phyloP scores from a whole-genome alignment of 2,797 vertebrate species.

The Sebastes hopkinsi region DNA sequence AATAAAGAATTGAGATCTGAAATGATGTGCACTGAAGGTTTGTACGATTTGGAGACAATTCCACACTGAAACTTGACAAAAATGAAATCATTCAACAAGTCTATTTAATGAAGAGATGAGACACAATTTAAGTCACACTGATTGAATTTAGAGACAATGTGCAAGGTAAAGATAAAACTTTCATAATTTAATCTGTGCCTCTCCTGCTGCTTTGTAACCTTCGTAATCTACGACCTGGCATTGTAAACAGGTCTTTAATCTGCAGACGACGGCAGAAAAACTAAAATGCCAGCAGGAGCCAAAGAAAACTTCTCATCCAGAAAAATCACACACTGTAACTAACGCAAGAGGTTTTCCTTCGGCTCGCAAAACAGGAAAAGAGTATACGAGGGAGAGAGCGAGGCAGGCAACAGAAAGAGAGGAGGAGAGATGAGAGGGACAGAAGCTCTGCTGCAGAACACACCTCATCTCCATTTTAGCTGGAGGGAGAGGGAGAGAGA shows the following conservation, averaged over 20 bases:
- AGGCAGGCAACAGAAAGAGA: constrained; percentile 55
- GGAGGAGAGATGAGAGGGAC: constrained; percentile 62
- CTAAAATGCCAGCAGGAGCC: constrained; percentile 16
- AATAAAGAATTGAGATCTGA: not conserved
- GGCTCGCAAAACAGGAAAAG: constrained; percentile 50
- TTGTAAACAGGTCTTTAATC: constrained; percentile 10
- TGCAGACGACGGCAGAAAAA: constrained; percentile 13
- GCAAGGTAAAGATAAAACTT: not conserved
- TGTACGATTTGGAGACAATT: not conserved
- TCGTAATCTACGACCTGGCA: not conserved
- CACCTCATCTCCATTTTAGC: constrained; percentile 76
- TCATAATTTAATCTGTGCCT: not conserved
- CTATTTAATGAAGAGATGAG: not conserved
- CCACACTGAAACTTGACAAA: not conserved
- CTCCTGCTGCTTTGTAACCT: not conserved
- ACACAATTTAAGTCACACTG: not conserved
- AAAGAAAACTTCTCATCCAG: constrained; percentile 40
- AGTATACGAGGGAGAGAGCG: constrained; percentile 48
- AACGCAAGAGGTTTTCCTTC: constrained; percentile 44
- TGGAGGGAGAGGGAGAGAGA: constrained; percentile 54
- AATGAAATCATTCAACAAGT: not conserved
- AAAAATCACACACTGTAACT: constrained; percentile 33
- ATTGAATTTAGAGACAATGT: not conserved
- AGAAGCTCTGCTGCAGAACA: constrained; percentile 76
- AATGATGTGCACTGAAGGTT: not conserved